Evolutionary conservation across 2,797 vertebrate genomes (phyloP).

Genomic region (Cossypha polioptera): DNA sequence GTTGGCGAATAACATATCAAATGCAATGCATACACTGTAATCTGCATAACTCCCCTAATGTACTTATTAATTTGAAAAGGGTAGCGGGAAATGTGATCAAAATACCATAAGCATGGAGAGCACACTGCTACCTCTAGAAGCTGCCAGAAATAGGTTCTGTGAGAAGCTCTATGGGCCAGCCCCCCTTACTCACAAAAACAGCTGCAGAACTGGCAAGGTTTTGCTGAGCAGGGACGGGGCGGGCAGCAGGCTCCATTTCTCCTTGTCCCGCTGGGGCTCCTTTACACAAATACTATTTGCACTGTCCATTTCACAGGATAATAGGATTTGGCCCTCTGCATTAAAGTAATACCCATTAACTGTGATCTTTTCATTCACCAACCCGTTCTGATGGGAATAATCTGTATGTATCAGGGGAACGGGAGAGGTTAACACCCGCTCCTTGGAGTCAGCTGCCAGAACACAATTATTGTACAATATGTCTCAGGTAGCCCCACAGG

Average conservation of each 20-base stretch:
- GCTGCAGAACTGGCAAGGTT: not conserved
- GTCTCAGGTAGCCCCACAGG: constrained; percentile 39
- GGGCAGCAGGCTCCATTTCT: not conserved
- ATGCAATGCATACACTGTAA: not conserved
- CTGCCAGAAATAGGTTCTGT: not conserved
- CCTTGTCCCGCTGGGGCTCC: not conserved
- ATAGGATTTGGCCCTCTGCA: constrained; percentile 35
- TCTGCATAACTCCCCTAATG: constrained; percentile 21
- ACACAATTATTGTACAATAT: not conserved
- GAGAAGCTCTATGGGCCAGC: not conserved
- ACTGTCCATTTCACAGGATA: constrained; percentile 23
- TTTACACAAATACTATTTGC: constrained; percentile 20
- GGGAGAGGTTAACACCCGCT: not conserved
- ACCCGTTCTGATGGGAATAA: constrained; percentile 52
- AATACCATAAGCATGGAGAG: not conserved
- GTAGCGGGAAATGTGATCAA: not conserved
- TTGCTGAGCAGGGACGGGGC: not conserved
- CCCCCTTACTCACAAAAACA: not conserved
- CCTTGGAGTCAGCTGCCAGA: constrained; percentile 12
- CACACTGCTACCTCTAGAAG: not conserved
- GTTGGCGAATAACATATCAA: constrained; percentile 47
- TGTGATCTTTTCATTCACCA: constrained; percentile 62
- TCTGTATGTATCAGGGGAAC: not conserved
- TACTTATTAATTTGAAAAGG: not conserved
- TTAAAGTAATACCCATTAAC: constrained; percentile 57